These are phyloP conservation scores for Tetraneura akinire DNA, from an alignment of 1,140 invertebrate species.

Conservation along the genomic window DNA sequence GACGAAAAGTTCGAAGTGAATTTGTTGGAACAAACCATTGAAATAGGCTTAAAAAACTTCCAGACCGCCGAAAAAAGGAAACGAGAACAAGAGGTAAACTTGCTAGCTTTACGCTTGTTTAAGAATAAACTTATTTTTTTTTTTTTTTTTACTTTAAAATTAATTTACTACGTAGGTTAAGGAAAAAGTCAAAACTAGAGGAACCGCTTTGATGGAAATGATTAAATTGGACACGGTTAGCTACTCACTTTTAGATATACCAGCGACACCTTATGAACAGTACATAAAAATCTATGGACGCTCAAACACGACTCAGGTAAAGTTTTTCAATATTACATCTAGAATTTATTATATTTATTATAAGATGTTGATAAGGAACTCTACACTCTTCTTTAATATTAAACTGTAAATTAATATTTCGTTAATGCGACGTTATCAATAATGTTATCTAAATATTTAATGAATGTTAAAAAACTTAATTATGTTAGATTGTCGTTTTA, in stretches of 20 bases:
- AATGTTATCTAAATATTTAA: no score
- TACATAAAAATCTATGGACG: conserved; percentile 44
- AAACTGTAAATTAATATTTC: no score
- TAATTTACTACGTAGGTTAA: conserved; percentile 21
- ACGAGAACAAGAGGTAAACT: conserved; percentile 28
- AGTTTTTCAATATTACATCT: no score
- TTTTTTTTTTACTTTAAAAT: background rate
- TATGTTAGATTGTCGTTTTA: no score
- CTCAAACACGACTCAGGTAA: conserved; percentile 31
- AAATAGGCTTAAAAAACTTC: conserved; percentile 32
- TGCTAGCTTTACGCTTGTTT: background rate
- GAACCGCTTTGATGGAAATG: conserved; percentile 21
- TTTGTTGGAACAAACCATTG: conserved; percentile 14
- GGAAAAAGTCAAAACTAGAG: conserved; percentile 1
- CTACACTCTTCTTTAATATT: no score
- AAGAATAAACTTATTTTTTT: no score
- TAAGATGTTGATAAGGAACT: no score
- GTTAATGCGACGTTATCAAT: no score
- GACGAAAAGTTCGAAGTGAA: conserved; percentile 21
- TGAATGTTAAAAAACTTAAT: no score
- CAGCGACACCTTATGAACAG: conserved; percentile 40
- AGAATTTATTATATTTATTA: no score
- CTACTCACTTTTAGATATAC: conserved; percentile 11
- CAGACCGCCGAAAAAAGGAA: conserved; percentile 15
- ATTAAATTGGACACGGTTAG: conserved; percentile 35